Evolutionary conservation across 2,888 invertebrate species (phyloP).

Genomic region (Boloria euphrosyne): DNA sequence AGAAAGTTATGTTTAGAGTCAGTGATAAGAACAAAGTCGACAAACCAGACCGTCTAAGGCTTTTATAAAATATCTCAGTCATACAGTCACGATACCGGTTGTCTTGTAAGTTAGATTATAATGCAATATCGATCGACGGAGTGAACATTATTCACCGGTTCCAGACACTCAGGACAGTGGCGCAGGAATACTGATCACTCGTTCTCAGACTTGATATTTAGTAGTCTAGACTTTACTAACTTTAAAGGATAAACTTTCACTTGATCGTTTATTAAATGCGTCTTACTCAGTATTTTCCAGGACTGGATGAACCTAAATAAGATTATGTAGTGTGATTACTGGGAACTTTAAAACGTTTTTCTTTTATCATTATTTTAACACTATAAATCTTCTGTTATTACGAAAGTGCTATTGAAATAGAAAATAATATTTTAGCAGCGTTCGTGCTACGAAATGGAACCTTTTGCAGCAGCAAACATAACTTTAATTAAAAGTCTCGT

Average conservation of each 20-base stretch:
- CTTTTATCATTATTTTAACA: background rate
- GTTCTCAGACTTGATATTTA: conserved; percentile 44
- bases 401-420: background rate
- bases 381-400: background rate
- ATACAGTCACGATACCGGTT: background rate
- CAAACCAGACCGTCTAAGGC: too few relatives aligned
- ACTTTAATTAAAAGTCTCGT: conserved; percentile 17
- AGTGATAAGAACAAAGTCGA: too few relatives aligned
- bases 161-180: conserved; percentile 33
- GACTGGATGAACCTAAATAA: conserved; percentile 11
- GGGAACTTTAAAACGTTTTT: conserved; percentile 2
- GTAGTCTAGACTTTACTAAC: conserved; percentile 40
- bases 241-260: conserved; percentile 22
- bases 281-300: conserved; percentile 9
- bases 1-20: too few relatives aligned
- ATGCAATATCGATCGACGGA: conserved; percentile 24
- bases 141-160: conserved; percentile 38
- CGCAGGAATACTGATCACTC: conserved; percentile 35
- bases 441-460: conserved; percentile 4
- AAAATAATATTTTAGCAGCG: conserved; percentile 12
- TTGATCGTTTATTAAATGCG: conserved; percentile 20
- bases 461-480: conserved; percentile 15
- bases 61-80: too few relatives aligned
- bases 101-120: conserved; percentile 14
- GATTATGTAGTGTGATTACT: background rate